Evolutionary conservation across 1,140 invertebrate genomes (phyloP).

Genomic region (Araneus ventricosus): DNA sequence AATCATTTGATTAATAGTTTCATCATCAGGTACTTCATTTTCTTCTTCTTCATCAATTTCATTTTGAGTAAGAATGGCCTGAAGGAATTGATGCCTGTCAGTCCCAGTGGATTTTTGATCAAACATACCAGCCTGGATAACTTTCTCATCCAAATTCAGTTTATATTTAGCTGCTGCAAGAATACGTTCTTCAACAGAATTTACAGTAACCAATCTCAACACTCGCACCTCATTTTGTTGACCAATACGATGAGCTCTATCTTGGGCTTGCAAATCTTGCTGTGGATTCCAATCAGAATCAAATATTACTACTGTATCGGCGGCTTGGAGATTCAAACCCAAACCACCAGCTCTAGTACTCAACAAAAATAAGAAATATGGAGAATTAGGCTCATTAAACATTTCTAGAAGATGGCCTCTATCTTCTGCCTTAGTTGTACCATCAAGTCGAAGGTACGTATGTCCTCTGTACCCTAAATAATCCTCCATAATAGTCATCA

Average conservation of each 20-base stretch:
- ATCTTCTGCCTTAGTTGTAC: slow-evolving; percentile 98
- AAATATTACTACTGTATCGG: slow-evolving; percentile 99
- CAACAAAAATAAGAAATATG: slow-evolving; percentile 97
- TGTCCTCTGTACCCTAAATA: slow-evolving; percentile 92
- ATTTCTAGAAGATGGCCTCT: slow-evolving; percentile 94
- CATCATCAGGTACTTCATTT: slow-evolving; percentile 99
- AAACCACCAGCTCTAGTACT: slow-evolving; percentile 98
- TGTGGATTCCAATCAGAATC: slow-evolving; percentile 99
- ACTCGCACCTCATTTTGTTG: slow-evolving; percentile 99
- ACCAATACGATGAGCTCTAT: slow-evolving; percentile 99
- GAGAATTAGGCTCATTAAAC: slow-evolving; percentile 94
- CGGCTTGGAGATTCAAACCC: slow-evolving; percentile 98
- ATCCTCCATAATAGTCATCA: slow-evolving; percentile 99
- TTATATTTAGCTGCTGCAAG: slow-evolving; percentile 92
- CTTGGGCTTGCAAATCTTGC: slow-evolving; percentile 99
- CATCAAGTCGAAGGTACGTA: slow-evolving; percentile 89
- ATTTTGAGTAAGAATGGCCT: slow-evolving; percentile 95
- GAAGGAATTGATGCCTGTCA: slow-evolving; percentile 96
- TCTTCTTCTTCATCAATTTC: slow-evolving; percentile 96
- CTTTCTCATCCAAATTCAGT: slow-evolving; percentile 99
- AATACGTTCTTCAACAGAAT: slow-evolving; percentile 99
- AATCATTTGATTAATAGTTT: slow-evolving; percentile 99
- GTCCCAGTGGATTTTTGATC: slow-evolving; percentile 98
- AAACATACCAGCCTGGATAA: slow-evolving; percentile 99
- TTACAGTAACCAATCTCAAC: slow-evolving; percentile 97